phyloP scores from a whole-genome alignment of 2,888 invertebrate species.

The Polyommatus iphigenia region DNA sequence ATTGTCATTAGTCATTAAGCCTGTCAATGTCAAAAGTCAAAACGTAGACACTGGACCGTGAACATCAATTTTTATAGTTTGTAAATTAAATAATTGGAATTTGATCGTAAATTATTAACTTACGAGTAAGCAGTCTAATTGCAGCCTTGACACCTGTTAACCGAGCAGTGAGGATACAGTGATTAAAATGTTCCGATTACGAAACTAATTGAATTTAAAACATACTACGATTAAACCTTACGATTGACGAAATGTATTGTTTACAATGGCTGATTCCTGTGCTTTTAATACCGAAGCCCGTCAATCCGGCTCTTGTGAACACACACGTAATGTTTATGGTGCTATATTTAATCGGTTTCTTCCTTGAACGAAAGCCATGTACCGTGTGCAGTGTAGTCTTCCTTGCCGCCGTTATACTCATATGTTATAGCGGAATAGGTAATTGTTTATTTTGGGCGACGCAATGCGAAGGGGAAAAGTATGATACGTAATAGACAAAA shows the following conservation, averaged over 20 bases:
- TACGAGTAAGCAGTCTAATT: slow-evolving; percentile 10
- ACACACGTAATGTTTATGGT: slow-evolving; percentile 99
- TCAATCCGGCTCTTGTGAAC: slow-evolving; percentile 96
- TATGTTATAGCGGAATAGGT: slow-evolving; percentile 97
- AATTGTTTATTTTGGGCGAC: slow-evolving; percentile 96
- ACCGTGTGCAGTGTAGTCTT: slow-evolving; percentile 98
- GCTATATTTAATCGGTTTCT: slow-evolving; percentile 97
- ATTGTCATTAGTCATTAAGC: neutral
- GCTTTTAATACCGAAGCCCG: slow-evolving; percentile 97
- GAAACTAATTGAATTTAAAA: slow-evolving; percentile 42
- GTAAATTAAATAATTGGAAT: slow-evolving; percentile 7
- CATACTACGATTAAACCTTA: slow-evolving; percentile 28
- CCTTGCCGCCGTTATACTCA: slow-evolving; percentile 93
- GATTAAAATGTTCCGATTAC: slow-evolving; percentile 61
- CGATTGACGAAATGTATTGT: slow-evolving; percentile 89
- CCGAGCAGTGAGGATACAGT: slow-evolving; percentile 49
- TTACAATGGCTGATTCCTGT: slow-evolving; percentile 98
- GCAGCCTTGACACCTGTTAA: slow-evolving; percentile 40
- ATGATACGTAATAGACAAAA: slow-evolving; percentile 68
- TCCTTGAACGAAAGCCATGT: slow-evolving; percentile 96
- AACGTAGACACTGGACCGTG: neutral
- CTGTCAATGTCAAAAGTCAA: neutral
- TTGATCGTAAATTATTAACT: neutral
- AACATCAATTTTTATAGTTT: slow-evolving; percentile 7
- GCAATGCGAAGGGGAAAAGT: slow-evolving; percentile 86